A percentile compares a stretch with the other conserved stretches of the same genome.
Conservation (phyloP, 2,888 invertebrate species). For the Chymomyza fuscimana region DNA sequence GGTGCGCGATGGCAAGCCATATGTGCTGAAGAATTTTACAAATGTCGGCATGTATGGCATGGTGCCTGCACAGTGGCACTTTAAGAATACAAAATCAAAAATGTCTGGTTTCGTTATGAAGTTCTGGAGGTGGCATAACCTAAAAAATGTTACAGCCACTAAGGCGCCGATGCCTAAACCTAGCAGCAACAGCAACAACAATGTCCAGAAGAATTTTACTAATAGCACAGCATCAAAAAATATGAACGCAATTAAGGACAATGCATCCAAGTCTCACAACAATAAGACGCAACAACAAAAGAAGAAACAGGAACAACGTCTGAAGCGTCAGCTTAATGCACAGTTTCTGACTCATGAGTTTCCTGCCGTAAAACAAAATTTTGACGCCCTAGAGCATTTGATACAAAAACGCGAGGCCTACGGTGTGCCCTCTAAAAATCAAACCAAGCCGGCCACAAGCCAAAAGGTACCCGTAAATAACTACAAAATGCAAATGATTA, state of each 20-base stretch:
- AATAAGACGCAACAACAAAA: conserved; percentile 25
- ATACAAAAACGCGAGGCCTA: conserved; percentile 72
- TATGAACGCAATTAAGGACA: conserved; percentile 56
- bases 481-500: conserved; percentile 82
- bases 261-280: conserved; percentile 29
- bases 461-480: conserved; percentile 56
- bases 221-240: conserved; percentile 41
- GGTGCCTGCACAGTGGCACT: conserved; percentile 85
- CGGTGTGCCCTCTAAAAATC: conserved; percentile 63
- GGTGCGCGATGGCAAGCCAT: conserved; percentile 81
- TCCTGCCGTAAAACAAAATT: conserved; percentile 57
- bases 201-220: conserved; percentile 37
- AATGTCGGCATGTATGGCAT: conserved; percentile 86
- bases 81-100: conserved; percentile 80
- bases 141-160: not conserved
- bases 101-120: conserved; percentile 89
- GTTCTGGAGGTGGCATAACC: conserved; percentile 89
- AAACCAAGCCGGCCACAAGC: conserved; percentile 36
- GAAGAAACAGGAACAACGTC: conserved; percentile 41
- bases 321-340: not conserved
- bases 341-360: conserved; percentile 43
- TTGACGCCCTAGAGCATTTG: conserved; percentile 73
- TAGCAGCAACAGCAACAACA: conserved; percentile 26
- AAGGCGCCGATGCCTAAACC: not conserved
- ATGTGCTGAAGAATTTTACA: conserved; percentile 83